Base-by-base conservation (phyloP, 2,113 vertebrate species). In the Zosterops lateralis region DNA sequence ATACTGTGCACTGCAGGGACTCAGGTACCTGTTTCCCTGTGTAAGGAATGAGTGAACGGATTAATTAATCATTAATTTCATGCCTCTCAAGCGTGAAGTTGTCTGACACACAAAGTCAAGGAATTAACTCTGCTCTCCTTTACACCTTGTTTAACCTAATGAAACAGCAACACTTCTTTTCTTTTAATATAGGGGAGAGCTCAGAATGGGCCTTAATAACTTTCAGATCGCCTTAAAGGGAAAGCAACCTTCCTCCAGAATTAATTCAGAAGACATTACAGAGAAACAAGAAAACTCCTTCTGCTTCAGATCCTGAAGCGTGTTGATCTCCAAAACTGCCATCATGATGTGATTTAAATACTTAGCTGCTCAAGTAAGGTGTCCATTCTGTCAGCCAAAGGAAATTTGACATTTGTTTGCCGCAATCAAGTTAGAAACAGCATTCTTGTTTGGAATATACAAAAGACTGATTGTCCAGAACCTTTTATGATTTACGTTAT, bases 31-130 rank as follows among this genome's bases (percentile, higher is more conserved):
- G 9, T 44, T 95, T 87, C 78, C 21, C 64, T 56, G 10, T n/a
- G 22, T 29, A 79, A 83, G 60, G 62, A 87, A 70, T 50, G 50
- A 87, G 42, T 65, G 78, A 91, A 66, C 15, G 50, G 76, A 56
- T 65, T 93, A 96, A 96, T 94, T 91, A 94, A 85, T 94, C 79
- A 91, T 93, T 92, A 91, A 93, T 93, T 95, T 95, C 67, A 54
- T 82, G 75, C 62, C 36, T 79, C 64, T 95, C 58, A 87, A 76
- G 71, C 15, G 3, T 90, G 95, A 92, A 87, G 84, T 83, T 94
- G 29, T 84, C 75, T 92, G 91, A 90, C 78, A 82, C 38, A 79
- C 51, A 92, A 72, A 91, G n/a, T 71, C 17, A 44, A 87, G 74
- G 67, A 78, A 19, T 54, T 64, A 66, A 82, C 87, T 93, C 57